Percentiles rank a stretch among this genome's conserved stretches.
Evolutionary conservation across 2,888 invertebrate genomes (phyloP).

Genomic region (Drepanosiphum platanoidis): DNA sequence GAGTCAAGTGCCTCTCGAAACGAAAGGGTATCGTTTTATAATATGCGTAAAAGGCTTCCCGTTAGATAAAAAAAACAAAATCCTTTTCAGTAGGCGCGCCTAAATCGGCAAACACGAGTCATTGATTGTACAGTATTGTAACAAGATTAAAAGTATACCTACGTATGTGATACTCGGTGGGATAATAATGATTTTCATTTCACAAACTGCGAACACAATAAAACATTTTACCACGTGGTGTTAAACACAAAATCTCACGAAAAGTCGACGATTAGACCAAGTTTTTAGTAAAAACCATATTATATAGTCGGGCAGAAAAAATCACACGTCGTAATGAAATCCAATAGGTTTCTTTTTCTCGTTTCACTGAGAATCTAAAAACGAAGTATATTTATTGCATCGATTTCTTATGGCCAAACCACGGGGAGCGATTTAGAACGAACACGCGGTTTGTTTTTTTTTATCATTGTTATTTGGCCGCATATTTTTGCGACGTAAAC

Average conservation of each 20-base stretch:
- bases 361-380: too few relatives aligned
- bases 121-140: background rate
- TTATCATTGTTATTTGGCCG: background rate
- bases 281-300: too few relatives aligned
- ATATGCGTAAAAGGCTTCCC: background rate
- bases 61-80: background rate
- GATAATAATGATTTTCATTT: too few relatives aligned
- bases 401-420: background rate
- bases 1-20: constrained; percentile 9
- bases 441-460: background rate
- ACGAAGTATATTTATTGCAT: constrained; percentile 19
- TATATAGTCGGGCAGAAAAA: too few relatives aligned
- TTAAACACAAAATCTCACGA: too few relatives aligned
- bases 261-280: too few relatives aligned
- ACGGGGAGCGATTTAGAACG: constrained; percentile 33
- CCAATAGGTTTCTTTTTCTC: too few relatives aligned
- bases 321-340: too few relatives aligned
- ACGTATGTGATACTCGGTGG: background rate
- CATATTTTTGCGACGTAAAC: constrained; percentile 9
- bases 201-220: too few relatives aligned
- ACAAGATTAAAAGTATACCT: background rate
- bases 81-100: background rate
- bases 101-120: background rate
- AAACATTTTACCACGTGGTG: too few relatives aligned
- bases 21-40: background rate